These are phyloP conservation scores for Spongilla lacustris DNA, from an alignment of 37 sponge, comb jelly and placozoan genomes.

Conservation along the genomic window DNA sequence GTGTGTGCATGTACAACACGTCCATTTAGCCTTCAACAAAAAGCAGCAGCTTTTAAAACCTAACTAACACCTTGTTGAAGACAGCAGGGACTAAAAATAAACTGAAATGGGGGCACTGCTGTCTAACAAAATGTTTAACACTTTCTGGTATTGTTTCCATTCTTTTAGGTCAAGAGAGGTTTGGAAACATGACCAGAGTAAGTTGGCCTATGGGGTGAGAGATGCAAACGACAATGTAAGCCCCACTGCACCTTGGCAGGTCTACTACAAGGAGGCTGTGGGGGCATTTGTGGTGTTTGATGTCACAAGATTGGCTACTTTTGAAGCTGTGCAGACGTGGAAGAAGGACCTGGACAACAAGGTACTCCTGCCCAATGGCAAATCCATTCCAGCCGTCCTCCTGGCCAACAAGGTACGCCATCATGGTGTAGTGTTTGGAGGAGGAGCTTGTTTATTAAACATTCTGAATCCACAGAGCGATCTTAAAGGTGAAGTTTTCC, in stretches of 20 bases:
- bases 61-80: too few species aligned
- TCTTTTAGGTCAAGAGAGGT: constrained; percentile 88
- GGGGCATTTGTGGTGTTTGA: constrained; percentile 99
- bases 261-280: constrained; percentile 99
- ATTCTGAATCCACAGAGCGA: constrained; percentile 74
- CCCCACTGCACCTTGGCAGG: constrained; percentile 12
- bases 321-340: constrained; percentile 99
- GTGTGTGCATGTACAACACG: background rate
- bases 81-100: too few species aligned
- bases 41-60: too few species aligned
- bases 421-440: background rate
- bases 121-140: too few species aligned
- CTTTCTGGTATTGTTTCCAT: background rate
- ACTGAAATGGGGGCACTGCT: too few species aligned
- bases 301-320: constrained; percentile 89
- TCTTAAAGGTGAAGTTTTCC: constrained; percentile 88
- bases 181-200: constrained; percentile 97
- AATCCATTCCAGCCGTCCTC: constrained; percentile 87
- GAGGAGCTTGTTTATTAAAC: background rate
- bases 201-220: constrained; percentile 1
- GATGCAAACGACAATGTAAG: background rate
- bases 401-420: constrained; percentile 91
- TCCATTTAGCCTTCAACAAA: too few species aligned
- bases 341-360: constrained; percentile 97
- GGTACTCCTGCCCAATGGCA: constrained; percentile 87